These are phyloP conservation scores for Hippopotamus amphibius DNA, from an alignment of 2,113 vertebrate species.

Conservation along the genomic window DNA sequence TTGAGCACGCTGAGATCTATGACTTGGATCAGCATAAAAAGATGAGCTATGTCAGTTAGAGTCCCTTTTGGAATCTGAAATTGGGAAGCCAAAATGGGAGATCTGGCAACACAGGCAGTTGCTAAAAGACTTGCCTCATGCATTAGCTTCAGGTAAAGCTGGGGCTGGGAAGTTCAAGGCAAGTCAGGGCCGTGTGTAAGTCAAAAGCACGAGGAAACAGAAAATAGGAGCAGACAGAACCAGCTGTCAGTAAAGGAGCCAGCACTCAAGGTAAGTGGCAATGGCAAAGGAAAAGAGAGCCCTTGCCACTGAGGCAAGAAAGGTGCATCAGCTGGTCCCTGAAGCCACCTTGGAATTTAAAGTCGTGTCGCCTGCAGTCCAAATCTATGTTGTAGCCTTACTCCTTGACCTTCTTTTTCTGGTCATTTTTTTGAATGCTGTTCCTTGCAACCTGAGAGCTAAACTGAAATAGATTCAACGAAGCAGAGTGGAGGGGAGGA, in stretches of 20 bases:
- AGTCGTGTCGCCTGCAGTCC: not conserved
- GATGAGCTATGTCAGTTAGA: not conserved
- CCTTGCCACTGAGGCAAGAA: rapidly evolving
- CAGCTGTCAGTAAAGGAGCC: not conserved
- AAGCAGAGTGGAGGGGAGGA: not conserved
- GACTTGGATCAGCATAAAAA: not conserved
- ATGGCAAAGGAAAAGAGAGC: not conserved
- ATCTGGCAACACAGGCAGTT: not conserved
- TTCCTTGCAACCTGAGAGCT: not conserved
- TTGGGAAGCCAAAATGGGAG: not conserved
- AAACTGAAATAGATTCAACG: not conserved
- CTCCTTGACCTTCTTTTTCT: not conserved
- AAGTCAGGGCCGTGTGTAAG: not conserved
- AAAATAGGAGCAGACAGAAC: not conserved
- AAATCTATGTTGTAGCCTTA: not conserved
- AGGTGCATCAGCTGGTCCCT: rapidly evolving
- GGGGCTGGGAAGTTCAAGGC: not conserved
- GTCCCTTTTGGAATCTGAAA: not conserved
- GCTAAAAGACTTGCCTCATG: not conserved
- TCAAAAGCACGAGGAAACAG: not conserved
- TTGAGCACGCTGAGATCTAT: not conserved
- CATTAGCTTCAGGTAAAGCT: not conserved
- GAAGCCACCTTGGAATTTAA: not conserved
- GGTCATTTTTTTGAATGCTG: not conserved
- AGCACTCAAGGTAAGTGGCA: not conserved